Evolutionary conservation across 2,888 invertebrate genomes (phyloP), one percentile per base, ranked within the genome.

Genomic region (Idaea aversata): DNA sequence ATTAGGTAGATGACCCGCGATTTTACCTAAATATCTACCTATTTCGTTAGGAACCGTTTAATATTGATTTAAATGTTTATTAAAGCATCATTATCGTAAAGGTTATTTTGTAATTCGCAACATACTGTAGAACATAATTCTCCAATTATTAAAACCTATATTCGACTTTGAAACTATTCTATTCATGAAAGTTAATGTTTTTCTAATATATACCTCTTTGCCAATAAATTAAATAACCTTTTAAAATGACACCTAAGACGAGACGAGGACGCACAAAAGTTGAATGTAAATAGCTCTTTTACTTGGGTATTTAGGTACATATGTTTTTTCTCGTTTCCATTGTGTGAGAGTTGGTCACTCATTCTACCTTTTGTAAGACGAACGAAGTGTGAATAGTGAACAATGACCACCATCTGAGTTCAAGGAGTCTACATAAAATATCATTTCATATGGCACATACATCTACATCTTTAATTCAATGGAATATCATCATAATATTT

Each of bases 1-100:
- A 80, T 82, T 81, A 77, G 77, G 79, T 78, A 76, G 77, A 74
- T 77, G 78, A 81, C 77, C 78, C 72, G 80, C 71, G 67, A 72
- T 73, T 78, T 78, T 71, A 63, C 57, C 15, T 35, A 61, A 63
- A 61, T 36, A 62, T 58, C 35, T 16, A 61, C 35, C 47, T 36
- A 61, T 58, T 34, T 16, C 34, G 34, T 59, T 16, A 59, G 58
- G 15, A 59, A 59, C 58, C 58, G 16, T 59, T 59, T 34, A 59
- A 59, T 59, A 59, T 47, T 47, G 47, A 13, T 47, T 47, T 47
- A 47, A 47, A 13, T 38, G 10, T 38, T n/a, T 47, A 47, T 47
- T 47, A 47, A 47, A 47, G 7, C 47, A 47, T 47, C 5, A 47
- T 47, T 47, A 47, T 47, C 47, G 7, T 47, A 10, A 47, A 47